Conservation (phyloP, 2,113 vertebrate genomes). For the Holacanthus passer region DNA sequence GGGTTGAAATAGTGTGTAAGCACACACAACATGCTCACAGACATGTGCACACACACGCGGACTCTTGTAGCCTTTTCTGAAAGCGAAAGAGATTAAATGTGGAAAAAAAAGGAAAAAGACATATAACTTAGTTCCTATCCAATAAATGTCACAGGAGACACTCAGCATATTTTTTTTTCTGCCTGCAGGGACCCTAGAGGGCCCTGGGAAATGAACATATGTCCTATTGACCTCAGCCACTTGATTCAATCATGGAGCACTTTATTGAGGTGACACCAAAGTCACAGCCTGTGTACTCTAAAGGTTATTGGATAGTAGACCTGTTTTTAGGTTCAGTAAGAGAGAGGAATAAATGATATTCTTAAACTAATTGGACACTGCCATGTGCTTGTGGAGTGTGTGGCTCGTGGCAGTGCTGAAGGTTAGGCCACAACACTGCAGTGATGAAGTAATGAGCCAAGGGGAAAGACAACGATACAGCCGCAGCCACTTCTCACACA, state of each 20-base stretch:
- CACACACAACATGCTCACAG: slow-evolving; percentile 37
- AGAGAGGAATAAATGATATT: slow-evolving; percentile 64
- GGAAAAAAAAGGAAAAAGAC: slow-evolving; percentile 46
- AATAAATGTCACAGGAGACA: slow-evolving; percentile 85
- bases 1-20: slow-evolving; percentile 64
- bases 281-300: slow-evolving; percentile 78
- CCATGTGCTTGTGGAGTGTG: slow-evolving; percentile 64
- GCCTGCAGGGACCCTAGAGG: slow-evolving; percentile 68
- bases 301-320: slow-evolving; percentile 79
- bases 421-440: slow-evolving; percentile 55
- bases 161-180: slow-evolving; percentile 76
- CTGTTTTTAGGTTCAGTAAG: slow-evolving; percentile 67
- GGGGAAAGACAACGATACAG: slow-evolving; percentile 27
- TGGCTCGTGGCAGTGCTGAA: slow-evolving; percentile 51
- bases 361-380: slow-evolving; percentile 77
- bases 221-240: slow-evolving; percentile 83
- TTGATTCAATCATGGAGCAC: slow-evolving; percentile 83
- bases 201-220: slow-evolving; percentile 83
- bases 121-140: slow-evolving; percentile 74
- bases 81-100: slow-evolving; percentile 57
- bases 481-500: background rate
- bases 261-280: slow-evolving; percentile 86
- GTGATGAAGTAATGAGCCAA: slow-evolving; percentile 69
- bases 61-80: slow-evolving; percentile 29
- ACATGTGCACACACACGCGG: background rate